Evolutionary conservation across 2,797 vertebrate genomes (phyloP).

Genomic region (Uromys caudimaculatus): DNA sequence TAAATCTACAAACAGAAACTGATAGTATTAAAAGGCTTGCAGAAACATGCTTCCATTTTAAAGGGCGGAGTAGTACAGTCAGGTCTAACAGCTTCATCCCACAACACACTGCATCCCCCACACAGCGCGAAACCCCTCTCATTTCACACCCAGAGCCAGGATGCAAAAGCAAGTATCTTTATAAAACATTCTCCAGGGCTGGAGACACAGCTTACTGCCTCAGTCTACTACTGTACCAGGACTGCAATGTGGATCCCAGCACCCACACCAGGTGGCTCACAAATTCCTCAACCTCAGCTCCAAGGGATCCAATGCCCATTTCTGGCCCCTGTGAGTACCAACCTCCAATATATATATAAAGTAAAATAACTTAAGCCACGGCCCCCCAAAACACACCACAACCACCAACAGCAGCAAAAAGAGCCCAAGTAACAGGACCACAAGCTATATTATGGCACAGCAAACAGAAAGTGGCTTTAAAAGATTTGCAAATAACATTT

Average conservation of each 20-base stretch:
- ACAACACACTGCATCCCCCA: background rate
- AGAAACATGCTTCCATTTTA: conserved; percentile 35
- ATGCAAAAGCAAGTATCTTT: conserved; percentile 48
- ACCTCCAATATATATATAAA: background rate
- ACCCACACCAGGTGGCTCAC: background rate
- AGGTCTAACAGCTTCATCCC: background rate
- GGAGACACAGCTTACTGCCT: background rate
- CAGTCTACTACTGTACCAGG: background rate
- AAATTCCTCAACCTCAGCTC: background rate
- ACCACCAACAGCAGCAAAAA: background rate
- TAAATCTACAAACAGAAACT: conserved; percentile 92
- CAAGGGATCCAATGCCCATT: background rate
- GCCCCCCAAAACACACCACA: background rate
- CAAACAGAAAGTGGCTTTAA: background rate
- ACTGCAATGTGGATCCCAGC: background rate
- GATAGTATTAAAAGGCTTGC: background rate
- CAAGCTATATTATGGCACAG: background rate
- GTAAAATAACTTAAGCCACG: background rate
- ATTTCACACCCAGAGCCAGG: background rate
- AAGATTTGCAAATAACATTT: conserved; percentile 42
- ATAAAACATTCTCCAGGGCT: background rate
- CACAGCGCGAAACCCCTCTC: background rate
- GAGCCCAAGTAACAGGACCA: background rate
- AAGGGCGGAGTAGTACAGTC: background rate
- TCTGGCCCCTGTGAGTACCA: background rate